Evolutionary conservation across 2,113 vertebrate species (phyloP).

Genomic region (human): GRCh38 chr18:45653001-45653500

Average conservation of each 20-base stretch:
- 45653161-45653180: background rate
- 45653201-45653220: background rate
- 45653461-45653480: background rate
- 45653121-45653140: background rate
- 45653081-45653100: background rate
- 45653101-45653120: background rate
- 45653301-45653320: slow-evolving; percentile 38
- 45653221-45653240: background rate
- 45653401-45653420: slow-evolving; percentile 55
- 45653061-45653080: background rate
- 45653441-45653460: background rate
- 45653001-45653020: background rate
- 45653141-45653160: background rate
- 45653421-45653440: slow-evolving; percentile 27
- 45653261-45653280: slow-evolving; percentile 28
- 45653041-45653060: background rate
- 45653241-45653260: background rate
- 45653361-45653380: slow-evolving; percentile 66
- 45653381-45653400: slow-evolving; percentile 71
- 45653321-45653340: slow-evolving; percentile 51
- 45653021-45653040: background rate
- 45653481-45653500: background rate
- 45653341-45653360: background rate
- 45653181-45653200: background rate
- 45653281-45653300: slow-evolving; percentile 47